Base-by-base conservation (phyloP, 2,888 invertebrate genomes). In the Ophion slaviceki region DNA sequence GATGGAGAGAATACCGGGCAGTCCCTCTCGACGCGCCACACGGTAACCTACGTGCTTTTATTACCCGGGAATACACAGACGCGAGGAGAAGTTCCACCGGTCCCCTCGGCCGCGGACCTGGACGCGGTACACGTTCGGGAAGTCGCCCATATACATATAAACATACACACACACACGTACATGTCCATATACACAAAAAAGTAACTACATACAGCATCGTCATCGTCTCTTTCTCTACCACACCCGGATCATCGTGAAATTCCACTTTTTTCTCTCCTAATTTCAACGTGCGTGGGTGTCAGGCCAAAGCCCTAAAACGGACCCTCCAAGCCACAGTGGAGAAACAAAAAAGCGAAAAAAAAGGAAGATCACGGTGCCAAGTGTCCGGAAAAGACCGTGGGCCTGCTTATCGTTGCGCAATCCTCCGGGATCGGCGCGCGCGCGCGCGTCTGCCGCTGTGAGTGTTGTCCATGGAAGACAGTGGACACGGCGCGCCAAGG, bases 1-100 rank as follows among this genome's bases (percentile, higher is more conserved):
- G 77, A 82, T 76, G 79, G 88, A 91, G 91, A 90, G 91, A 91
- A 91, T 91, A 88, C 89, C 89, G 90, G 90, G 90, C 92, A 92
- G 92, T 92, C 88, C 90, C 88, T 89, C 89, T 90, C 89, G 91
- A 91, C 90, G 89, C 91, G 92, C 88, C 91, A 91, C 88, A 87
- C 91, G 82, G 90, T 88, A 89, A 80, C 91, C 90, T 91, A 90
- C 92, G 92, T 92, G 92, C 92, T 91, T 91, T 92, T 91, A 92
- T 92, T 91, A 89, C 89, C 88, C 68, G 78, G 40, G 61, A 20
- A 80, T 75, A 76, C 57, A 74, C 61, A 74, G 72, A 66, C 36
- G 47, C 82, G 83, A 74, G 75, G 74, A 36, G 80, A 82, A 68
- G 72, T 68, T 71, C 80, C 75, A 77, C 68, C 59, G 84, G 64